Conservation (phyloP, 2,113 vertebrate species). For the Brachyistius frenatus region DNA sequence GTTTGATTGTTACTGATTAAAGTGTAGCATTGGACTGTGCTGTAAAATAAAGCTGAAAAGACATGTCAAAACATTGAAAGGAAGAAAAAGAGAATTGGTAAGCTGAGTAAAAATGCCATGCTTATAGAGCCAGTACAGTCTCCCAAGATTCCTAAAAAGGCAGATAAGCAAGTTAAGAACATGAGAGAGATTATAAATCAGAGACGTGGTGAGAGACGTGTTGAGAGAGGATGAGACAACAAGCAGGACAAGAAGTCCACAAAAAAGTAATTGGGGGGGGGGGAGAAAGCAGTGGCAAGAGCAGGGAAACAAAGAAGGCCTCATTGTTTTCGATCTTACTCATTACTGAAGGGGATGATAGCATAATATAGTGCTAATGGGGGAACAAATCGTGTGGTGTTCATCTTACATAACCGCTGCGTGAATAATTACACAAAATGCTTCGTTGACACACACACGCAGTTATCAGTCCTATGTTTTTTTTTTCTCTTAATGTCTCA, state of each 20-base stretch:
- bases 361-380: constrained; percentile 76
- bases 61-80: not conserved
- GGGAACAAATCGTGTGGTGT: constrained; percentile 74
- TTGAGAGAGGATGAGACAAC: constrained; percentile 29
- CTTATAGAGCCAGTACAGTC: constrained; percentile 5
- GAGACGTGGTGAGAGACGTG: not conserved
- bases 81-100: not conserved
- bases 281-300: constrained; percentile 29
- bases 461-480: constrained; percentile 9
- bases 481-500: constrained; percentile 3
- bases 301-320: constrained; percentile 57
- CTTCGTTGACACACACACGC: constrained; percentile 61
- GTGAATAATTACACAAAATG: constrained; percentile 76
- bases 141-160: constrained; percentile 27
- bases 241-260: constrained; percentile 18
- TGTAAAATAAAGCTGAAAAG: constrained; percentile 1
- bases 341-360: constrained; percentile 76
- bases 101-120: not conserved
- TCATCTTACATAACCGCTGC: constrained; percentile 77
- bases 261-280: constrained; percentile 44
- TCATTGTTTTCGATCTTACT: constrained; percentile 55
- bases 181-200: constrained; percentile 34
- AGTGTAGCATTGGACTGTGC: not conserved
- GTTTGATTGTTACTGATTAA: not conserved
- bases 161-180: constrained; percentile 29